Evolutionary conservation across 2,888 invertebrate species (phyloP).

Genomic region (Lottia gigantea): DNA sequence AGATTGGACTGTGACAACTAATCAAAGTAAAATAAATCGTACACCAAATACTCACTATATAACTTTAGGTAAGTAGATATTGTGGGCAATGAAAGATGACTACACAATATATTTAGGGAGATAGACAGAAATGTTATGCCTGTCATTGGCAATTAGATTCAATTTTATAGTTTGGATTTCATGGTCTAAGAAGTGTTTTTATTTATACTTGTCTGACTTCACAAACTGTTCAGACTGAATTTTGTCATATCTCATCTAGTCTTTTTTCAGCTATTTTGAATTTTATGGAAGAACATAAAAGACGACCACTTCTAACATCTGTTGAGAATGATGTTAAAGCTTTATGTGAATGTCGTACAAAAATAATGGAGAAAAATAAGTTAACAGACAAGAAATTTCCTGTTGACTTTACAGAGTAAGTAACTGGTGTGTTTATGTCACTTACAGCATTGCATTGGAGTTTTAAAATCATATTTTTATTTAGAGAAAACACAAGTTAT

Average conservation of each 20-base stretch:
- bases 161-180: too few species aligned
- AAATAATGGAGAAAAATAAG: constrained; percentile 73
- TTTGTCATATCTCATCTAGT: too few species aligned
- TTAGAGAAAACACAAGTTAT: neutral
- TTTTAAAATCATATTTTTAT: neutral
- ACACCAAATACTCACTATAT: constrained; percentile 81
- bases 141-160: too few species aligned
- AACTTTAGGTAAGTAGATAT: constrained; percentile 74
- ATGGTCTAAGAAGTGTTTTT: too few species aligned
- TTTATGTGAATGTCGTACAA: constrained; percentile 75
- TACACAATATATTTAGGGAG: too few species aligned
- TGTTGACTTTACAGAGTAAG: constrained; percentile 71
- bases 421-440: constrained; percentile 19
- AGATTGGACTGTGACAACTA: constrained; percentile 74
- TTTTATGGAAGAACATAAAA: constrained; percentile 79
- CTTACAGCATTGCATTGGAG: too few species aligned
- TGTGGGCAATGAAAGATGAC: too few species aligned
- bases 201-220: too few species aligned
- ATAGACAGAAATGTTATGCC: too few species aligned
- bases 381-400: constrained; percentile 68
- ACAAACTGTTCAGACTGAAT: too few species aligned
- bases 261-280: constrained; percentile 75
- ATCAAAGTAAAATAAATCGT: constrained; percentile 76
- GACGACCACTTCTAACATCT: constrained; percentile 78
- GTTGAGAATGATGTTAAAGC: constrained; percentile 76